Evolutionary conservation across 2,113 vertebrate species (phyloP), one percentile per base, ranked within the genome.

Genomic region (Brevimyrus niger): DNA sequence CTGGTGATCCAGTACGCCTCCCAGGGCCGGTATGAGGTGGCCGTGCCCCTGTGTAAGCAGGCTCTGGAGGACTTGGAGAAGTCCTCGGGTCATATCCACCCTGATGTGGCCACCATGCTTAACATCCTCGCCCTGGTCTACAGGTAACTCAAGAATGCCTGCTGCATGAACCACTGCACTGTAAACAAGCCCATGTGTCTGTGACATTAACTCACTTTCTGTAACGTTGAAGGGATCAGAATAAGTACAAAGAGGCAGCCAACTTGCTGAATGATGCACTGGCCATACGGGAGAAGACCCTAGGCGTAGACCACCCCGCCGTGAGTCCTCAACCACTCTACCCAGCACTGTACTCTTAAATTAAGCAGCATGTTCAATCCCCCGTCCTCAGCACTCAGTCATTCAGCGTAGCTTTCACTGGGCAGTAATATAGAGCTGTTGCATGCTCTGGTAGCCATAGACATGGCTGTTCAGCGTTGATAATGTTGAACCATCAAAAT

Each of bases 241-340:
- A 97, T 92, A 98, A 97, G 92, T 98, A 98, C 92, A 97, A 97
- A 91, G 97, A 98, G 89, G 97, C 97, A 21, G 97, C 97, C 0
- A 97, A 95, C 89, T 96, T 98, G 7, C 94, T 98, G 89, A 97
- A 97, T 0, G 97, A 98, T 0, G 97, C 97, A 0, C 92, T 98
- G 89, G 95, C 95, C 2, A 98, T 98, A 92, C 95, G 97, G 44
- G 97, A 98, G 93, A 96, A 97, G 92, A 97, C 97, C 0, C 94
- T 98, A 4, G 97, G 97, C 4, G 85, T 94, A 0, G 97, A 97
- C 76, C 97, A 98, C 90, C 97, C 97, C 0, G 97, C 97, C 0
- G 97, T 98, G 96, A 92, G 10, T 46, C 2, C 85, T 19, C n/a
- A 35, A 11, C 10, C 21, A 87, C 48, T 53, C 42, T 47, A 47